A percentile compares a stretch with the other conserved stretches of the same genome.
phyloP scores from a whole-genome alignment of 2,113 vertebrate genomes.

The Deroptyus accipitrinus region DNA sequence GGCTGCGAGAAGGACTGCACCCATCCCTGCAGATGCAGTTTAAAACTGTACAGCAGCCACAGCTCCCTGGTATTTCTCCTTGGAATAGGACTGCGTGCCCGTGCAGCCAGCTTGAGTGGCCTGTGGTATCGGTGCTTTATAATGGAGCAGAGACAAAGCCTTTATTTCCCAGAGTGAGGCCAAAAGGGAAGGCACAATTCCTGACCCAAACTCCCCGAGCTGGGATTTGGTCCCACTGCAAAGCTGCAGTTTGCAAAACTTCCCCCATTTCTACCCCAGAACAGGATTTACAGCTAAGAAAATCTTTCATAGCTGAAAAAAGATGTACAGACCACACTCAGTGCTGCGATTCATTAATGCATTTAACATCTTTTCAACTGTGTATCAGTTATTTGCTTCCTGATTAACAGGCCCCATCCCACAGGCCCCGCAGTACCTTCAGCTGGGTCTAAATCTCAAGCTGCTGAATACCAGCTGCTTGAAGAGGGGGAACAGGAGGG shows the following conservation, averaged over 20 bases:
- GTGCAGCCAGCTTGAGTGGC: rapidly evolving
- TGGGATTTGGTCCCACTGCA: background rate
- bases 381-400: background rate
- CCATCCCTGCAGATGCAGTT: rapidly evolving
- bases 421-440: background rate
- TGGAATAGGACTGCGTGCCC: rapidly evolving
- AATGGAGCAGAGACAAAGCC: background rate
- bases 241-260: background rate
- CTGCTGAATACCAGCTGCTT: conserved; percentile 64
- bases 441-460: conserved; percentile 52
- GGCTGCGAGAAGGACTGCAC: background rate
- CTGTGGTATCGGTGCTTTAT: background rate
- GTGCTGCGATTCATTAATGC: background rate
- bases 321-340: background rate
- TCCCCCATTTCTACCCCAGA: background rate
- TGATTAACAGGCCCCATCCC: background rate
- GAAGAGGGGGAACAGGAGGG: background rate
- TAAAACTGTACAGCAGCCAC: background rate
- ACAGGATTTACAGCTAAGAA: background rate
- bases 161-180: background rate
- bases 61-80: background rate
- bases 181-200: background rate
- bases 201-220: rapidly evolving
- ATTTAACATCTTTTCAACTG: background rate
- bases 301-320: background rate